Evolutionary conservation across 1,140 invertebrate species (phyloP).

Genomic region (Hyposmocoma kahamanoa): DNA sequence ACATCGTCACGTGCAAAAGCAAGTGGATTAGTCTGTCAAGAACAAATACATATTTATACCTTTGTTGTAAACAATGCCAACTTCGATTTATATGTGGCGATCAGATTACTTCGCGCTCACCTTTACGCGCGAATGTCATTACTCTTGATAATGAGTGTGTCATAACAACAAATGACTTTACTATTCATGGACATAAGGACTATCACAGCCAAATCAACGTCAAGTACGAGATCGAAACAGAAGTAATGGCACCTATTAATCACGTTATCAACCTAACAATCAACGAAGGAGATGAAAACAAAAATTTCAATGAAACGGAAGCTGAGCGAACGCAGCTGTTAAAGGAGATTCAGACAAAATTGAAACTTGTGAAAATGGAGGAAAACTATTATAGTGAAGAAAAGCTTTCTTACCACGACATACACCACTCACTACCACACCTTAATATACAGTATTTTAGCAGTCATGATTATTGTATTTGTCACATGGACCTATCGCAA

Average conservation of each 20-base stretch:
- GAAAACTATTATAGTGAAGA: no score
- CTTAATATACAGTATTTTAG: no score
- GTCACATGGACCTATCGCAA: no score
- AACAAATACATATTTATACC: not conserved
- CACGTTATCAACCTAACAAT: not conserved
- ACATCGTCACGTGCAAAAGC: not conserved
- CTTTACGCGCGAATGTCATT: not conserved
- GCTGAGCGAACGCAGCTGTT: no score
- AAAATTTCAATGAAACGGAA: no score
- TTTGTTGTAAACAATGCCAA: not conserved
- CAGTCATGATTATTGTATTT: no score
- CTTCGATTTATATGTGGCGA: constrained; percentile 2
- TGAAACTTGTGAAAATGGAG: no score
- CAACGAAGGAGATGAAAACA: no score
- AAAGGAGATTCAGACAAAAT: no score
- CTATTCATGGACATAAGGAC: not conserved
- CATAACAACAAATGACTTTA: not conserved
- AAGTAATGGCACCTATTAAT: not conserved
- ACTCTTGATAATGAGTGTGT: not conserved
- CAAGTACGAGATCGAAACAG: not conserved
- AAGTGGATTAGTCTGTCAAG: not conserved
- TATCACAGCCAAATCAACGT: not conserved
- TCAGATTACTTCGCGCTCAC: not conserved
- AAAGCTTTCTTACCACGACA: no score
- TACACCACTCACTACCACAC: no score